A percentile compares a stretch with the other conserved stretches of the same genome.
These are phyloP conservation scores for Clarias batrachus DNA, from an alignment of 2,113 vertebrate species.

Conservation along the genomic window DNA sequence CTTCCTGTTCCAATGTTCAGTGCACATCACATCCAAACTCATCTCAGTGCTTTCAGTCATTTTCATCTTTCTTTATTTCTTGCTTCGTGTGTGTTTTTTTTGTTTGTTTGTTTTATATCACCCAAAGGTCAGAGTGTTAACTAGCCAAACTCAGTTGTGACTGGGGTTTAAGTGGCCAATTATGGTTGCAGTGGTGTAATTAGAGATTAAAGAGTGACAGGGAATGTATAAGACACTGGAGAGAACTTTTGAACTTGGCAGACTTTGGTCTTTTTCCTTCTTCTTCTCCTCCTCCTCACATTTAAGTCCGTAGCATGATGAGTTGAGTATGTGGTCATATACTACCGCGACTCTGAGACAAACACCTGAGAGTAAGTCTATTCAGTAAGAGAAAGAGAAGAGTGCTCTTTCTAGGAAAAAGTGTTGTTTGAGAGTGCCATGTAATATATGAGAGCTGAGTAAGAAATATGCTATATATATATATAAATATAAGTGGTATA, in stretches of 20 bases:
- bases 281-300: conserved; percentile 4
- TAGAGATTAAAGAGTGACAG: conserved; percentile 76
- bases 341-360: conserved; percentile 18
- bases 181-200: conserved; percentile 70
- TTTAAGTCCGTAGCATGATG: conserved; percentile 15
- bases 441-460: too few relatives aligned
- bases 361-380: conserved; percentile 1
- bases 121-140: conserved; percentile 54
- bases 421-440: not conserved
- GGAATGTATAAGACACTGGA: conserved; percentile 46
- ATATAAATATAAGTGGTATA: not conserved
- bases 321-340: conserved; percentile 26
- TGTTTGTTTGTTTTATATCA: conserved; percentile 1
- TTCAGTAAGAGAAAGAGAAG: not conserved
- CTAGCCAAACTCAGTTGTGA: conserved; percentile 65
- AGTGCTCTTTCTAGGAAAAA: not conserved
- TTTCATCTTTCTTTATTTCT: conserved; percentile 31
- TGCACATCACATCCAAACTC: conserved; percentile 10
- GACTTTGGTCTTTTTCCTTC: conserved; percentile 72
- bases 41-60: not conserved
- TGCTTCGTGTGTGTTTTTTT: conserved; percentile 35
- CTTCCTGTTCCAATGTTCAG: conserved; percentile 24
- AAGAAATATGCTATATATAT: not conserved
- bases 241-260: conserved; percentile 66
- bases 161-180: conserved; percentile 73